Evolutionary conservation across 2,888 invertebrate genomes (phyloP).

Genomic region (Alsophila aescularia): DNA sequence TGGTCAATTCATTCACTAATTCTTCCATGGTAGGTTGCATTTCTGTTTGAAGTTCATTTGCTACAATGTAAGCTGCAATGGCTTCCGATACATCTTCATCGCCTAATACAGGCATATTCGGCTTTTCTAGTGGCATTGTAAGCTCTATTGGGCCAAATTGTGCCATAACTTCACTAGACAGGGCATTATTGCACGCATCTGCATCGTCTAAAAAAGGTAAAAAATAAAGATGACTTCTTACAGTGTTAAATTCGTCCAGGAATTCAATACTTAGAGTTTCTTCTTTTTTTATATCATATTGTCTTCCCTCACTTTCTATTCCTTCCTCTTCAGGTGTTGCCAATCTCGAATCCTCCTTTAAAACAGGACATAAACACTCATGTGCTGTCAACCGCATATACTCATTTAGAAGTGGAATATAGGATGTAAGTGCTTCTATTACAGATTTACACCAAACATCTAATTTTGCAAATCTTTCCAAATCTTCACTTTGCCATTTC

Average conservation of each 20-base stretch:
- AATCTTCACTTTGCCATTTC: constrained; percentile 69
- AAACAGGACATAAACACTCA: not conserved
- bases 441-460: constrained; percentile 63
- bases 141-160: constrained; percentile 70
- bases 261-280: constrained; percentile 20
- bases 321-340: constrained; percentile 5
- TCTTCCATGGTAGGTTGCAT: constrained; percentile 71
- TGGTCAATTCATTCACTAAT: constrained; percentile 66
- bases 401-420: constrained; percentile 50
- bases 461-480: constrained; percentile 59
- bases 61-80: constrained; percentile 61
- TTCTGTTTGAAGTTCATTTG: constrained; percentile 71
- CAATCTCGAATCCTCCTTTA: constrained; percentile 38
- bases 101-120: constrained; percentile 69
- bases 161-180: constrained; percentile 47
- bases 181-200: constrained; percentile 49
- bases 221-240: constrained; percentile 45
- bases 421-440: constrained; percentile 45
- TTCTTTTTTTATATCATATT: constrained; percentile 22
- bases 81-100: constrained; percentile 73
- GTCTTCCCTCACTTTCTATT: constrained; percentile 1
- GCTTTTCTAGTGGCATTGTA: constrained; percentile 47
- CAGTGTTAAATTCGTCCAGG: constrained; percentile 40
- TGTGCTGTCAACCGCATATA: constrained; percentile 24
- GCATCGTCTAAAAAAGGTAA: constrained; percentile 63